phyloP scores from a whole-genome alignment of 2,113 vertebrate species.

The Chamaetylas fuelleborni region DNA sequence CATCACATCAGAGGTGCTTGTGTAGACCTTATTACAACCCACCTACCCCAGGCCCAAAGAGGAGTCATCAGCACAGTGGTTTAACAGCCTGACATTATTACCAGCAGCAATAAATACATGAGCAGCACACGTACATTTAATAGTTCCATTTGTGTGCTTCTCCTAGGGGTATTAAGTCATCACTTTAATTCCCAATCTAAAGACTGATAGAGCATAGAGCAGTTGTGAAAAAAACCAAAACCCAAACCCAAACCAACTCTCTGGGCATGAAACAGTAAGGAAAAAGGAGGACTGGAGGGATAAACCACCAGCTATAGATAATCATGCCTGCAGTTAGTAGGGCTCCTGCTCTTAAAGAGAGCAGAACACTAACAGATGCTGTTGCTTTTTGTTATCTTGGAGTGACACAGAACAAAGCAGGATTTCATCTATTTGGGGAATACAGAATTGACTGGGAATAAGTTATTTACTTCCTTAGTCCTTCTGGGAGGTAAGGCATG shows the following conservation, averaged over 20 bases:
- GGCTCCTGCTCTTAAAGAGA: background rate
- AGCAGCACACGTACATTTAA: background rate
- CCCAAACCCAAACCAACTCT: background rate
- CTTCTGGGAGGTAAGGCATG: background rate
- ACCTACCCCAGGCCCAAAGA: slow-evolving; percentile 77
- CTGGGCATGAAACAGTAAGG: background rate
- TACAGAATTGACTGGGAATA: background rate
- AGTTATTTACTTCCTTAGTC: background rate
- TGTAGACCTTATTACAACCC: slow-evolving; percentile 99
- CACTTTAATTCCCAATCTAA: background rate
- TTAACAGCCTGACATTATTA: background rate
- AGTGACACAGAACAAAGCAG: background rate
- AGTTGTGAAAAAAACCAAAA: background rate
- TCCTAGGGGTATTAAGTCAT: slow-evolving; percentile 11
- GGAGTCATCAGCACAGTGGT: background rate
- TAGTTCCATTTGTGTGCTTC: background rate
- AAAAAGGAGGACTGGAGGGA: background rate
- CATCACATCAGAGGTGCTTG: slow-evolving; percentile 98
- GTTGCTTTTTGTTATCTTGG: background rate
- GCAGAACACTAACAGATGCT: background rate
- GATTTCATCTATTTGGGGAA: background rate
- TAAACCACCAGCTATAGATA: background rate
- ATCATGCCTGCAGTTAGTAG: background rate
- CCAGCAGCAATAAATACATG: background rate
- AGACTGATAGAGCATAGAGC: background rate